Evolutionary conservation across 2,888 invertebrate species (phyloP), one percentile per base, ranked within the genome.

Genomic region (Punctoribates punctum): DNA sequence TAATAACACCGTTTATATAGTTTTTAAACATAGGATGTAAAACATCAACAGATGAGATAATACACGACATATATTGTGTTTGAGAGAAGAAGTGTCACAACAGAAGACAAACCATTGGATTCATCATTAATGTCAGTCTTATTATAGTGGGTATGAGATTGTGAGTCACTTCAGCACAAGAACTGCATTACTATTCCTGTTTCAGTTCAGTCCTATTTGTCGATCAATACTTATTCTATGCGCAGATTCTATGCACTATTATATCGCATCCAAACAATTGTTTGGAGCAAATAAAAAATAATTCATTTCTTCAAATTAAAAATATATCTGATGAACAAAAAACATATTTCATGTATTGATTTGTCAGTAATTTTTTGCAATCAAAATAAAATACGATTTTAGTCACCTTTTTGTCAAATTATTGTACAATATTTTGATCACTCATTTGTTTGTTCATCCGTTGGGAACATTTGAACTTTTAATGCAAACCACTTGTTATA

Each of bases 21-120:
- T 67, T n/a, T 62, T 15, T 65, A 9, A 34, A 65, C 38, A 42
- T 70, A 23, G n/a, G 42, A 42, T 38, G 23, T 15, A 70, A 42
- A 20, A 38, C 70, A 70, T 70, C 70, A 70, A 70, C 70, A 70
- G 70, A 42, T 70, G 70, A 70, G 70, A 70, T 13, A n/a, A 42
- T 70, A 70, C 20, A 70, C 42, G 42, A 70, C 42, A 70, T 70
- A 65, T 34, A 17, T 27, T n/a, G 25, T 62, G 8, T 62, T n/a
- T 27, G 15, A 62, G 42, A 42, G 38, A 11, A 42, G 70, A 42
- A 70, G 70, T 70, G 70, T 70, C 70, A 70, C 65, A n/a, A 65
- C 65, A 65, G 11, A 65, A 65, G 0, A 34, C 65, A 65, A 65
- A 29, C 65, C 34, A 34, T 34, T 65, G 65, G 34, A 65, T 65